Evolutionary conservation across 2,797 vertebrate genomes (phyloP).

Genomic region (Coendou prehensilis): DNA sequence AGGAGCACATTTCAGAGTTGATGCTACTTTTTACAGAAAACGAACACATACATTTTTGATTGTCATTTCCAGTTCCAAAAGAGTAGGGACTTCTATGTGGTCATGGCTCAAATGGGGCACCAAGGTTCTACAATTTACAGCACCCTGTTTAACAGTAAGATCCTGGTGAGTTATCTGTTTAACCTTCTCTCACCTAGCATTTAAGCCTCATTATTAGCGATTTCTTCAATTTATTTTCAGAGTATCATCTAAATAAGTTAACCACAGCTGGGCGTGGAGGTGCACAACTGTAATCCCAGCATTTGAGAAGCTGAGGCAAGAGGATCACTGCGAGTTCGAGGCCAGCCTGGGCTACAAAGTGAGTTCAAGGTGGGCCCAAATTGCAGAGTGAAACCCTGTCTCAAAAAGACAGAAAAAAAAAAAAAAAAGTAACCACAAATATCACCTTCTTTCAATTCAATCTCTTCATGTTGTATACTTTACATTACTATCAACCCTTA

Average conservation of each 20-base stretch:
- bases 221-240: slow-evolving; percentile 26
- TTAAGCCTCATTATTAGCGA: not conserved
- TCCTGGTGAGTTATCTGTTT: not conserved
- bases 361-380: no score
- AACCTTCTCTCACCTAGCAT: not conserved
- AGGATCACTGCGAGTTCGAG: no score
- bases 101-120: not conserved
- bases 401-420: no score
- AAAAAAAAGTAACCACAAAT: not conserved
- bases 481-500: not conserved
- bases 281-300: no score
- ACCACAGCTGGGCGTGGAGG: not conserved
- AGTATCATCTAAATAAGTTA: slow-evolving; percentile 22
- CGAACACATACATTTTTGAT: not conserved
- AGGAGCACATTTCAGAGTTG: not conserved
- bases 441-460: not conserved
- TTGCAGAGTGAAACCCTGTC: no score
- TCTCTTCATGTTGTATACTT: not conserved
- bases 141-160: not conserved
- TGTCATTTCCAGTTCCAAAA: not conserved
- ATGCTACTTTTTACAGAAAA: not conserved
- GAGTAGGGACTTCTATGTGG: not conserved
- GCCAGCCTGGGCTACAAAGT: no score
- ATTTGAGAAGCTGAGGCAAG: no score
- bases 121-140: not conserved